Evolutionary conservation across 2,888 invertebrate genomes (phyloP), one percentile per base, ranked within the genome.

Genomic region (Drosophila tripunctata): DNA sequence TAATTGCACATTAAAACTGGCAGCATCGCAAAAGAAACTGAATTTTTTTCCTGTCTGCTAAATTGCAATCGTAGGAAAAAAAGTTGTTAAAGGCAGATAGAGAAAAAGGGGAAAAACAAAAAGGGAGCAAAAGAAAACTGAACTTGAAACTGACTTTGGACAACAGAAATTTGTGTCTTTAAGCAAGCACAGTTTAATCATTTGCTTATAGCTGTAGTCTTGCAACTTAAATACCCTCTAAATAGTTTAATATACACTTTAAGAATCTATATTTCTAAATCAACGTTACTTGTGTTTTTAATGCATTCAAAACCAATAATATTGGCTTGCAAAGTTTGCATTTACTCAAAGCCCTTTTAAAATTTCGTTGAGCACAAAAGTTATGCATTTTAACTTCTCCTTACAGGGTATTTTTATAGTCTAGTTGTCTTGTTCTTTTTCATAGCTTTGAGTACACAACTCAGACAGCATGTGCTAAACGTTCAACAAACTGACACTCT

Each of bases 1-100:
- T 83, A 86, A 86, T 83, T 86, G 87, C 80, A 68, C 84, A 70
- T 79, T 66, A 63, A 76, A 85, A 78, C 78, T 75, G 77, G 22
- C 36, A 43, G 47, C 45, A 58, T n/a, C n/a, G 22, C 17, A 6
- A 38, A 31, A 31, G n/a, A 45, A 47, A 12, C 14, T 47, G 19
- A 27, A 33, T 27, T 6, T 60, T 30, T 55, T 33, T 19, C 17
- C 33, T 2, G 6, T 5, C 12, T 40, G 17, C n/a, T n/a, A 8
- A 7, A 30, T 15, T 51, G 52, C 54, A 52, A 17, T 35, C 52
- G n/a, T 12, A 21, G 40, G 7, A n/a, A n/a, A 10, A 43, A 43
- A 24, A 40, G 15, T 36, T 19, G 12, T 3, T 6, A 2, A 7
- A 14, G 15, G 10, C n/a, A 24, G 35, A 14, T 14, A 14, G 21